Evolutionary conservation across 1,140 invertebrate genomes (phyloP), one percentile per base, ranked within the genome.

Genomic region (Steinernema feltiae): DNA sequence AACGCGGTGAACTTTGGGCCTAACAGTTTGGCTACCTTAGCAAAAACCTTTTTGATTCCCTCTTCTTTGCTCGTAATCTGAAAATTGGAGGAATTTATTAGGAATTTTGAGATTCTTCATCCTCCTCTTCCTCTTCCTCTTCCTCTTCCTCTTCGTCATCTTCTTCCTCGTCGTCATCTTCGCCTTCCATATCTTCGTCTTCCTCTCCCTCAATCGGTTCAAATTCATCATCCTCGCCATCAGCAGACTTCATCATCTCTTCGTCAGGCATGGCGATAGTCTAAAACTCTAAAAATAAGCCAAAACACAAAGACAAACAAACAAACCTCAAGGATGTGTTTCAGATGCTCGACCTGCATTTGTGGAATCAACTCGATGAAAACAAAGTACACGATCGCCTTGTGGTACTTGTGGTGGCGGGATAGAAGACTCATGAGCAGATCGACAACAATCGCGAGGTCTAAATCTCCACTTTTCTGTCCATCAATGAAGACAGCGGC

Each of bases 321-420:
- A 7, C 35, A 41, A 27, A n/a, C 53, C 53, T 63, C 53, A 7
- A 63, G 24, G 24, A 63, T 63, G 24, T 63, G 53, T 21, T 63
- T 63, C 15, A 63, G 24, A 63, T 63, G 53, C 12, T 63, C 53
- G 24, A 63, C 53, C 24, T 63, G 15, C 53, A 63, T 63, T 27
- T 63, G 12, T n/a, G 53, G 53, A 21, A 63, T 63, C 24, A 63
- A 3, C 24, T 63, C 53, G 53, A 63, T 27, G 53, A 63, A 63
- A 3, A 63, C 53, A 21, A 17, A 63, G 53, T 63, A 63, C 2
- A 63, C 53, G 15, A 63, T 12, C 12, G 53, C 53, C 53, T 63
- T 63, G 53, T 63, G 53, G 53, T 63, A 63, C 53, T 63, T 63
- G 53, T 63, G 53, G 53, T 63, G 53, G 7, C 53, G 12, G 12